phyloP scores from a whole-genome alignment of 1,140 invertebrate species.

The Microplitis demolitor region DNA sequence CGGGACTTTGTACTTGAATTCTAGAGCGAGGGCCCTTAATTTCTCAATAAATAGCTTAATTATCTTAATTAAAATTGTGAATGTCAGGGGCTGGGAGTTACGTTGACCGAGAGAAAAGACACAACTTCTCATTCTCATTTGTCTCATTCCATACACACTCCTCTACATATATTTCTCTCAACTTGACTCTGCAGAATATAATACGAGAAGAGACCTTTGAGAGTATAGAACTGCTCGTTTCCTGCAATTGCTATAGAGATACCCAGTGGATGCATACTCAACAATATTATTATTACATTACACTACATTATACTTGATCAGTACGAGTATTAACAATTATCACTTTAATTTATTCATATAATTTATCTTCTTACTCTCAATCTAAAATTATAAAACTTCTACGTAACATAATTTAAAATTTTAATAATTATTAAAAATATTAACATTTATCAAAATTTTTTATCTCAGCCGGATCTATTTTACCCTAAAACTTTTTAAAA shows the following conservation, averaged over 20 bases:
- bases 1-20: slow-evolving; percentile 28
- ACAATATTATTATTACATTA: no score
- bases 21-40: slow-evolving; percentile 23
- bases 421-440: no score
- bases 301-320: no score
- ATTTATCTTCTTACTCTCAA: not conserved
- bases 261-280: not conserved
- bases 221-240: slow-evolving; percentile 28
- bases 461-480: not conserved
- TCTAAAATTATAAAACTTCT: not conserved
- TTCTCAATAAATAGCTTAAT: slow-evolving; percentile 49
- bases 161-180: not conserved
- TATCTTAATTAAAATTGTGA: slow-evolving; percentile 48
- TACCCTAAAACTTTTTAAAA: slow-evolving; percentile 11
- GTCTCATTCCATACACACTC: not conserved
- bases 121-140: not conserved
- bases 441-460: no score
- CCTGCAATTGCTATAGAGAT: slow-evolving; percentile 2
- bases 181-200: slow-evolving; percentile 5
- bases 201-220: not conserved
- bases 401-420: no score
- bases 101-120: slow-evolving; percentile 9
- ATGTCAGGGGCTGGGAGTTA: slow-evolving; percentile 12
- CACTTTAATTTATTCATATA: not conserved
- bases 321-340: no score